These are phyloP conservation scores for Euphydryas editha DNA, from an alignment of 2,888 invertebrate genomes.

Conservation along the genomic window DNA sequence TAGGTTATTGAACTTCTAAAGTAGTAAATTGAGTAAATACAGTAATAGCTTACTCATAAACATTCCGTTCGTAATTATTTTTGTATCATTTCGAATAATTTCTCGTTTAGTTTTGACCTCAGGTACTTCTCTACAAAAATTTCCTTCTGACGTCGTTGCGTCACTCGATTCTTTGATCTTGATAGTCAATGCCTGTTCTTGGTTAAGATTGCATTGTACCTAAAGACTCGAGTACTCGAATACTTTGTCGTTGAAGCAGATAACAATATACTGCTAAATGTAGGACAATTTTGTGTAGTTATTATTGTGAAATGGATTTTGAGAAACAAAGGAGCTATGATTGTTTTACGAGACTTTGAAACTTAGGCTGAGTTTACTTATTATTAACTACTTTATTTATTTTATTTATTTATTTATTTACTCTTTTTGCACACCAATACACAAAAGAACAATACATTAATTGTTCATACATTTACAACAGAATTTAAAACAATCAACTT, in stretches of 20 bases:
- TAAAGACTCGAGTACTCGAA: slow-evolving; percentile 7
- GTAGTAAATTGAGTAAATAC: slow-evolving; percentile 4
- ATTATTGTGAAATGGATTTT: neutral
- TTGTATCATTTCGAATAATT: slow-evolving; percentile 54
- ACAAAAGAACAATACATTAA: no score
- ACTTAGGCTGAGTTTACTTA: neutral
- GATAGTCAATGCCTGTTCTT: slow-evolving; percentile 27
- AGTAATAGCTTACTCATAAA: slow-evolving; percentile 42
- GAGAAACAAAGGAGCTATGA: neutral
- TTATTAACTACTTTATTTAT: neutral
- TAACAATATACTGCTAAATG: neutral
- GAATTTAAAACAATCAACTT: no score
- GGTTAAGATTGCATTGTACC: slow-evolving; percentile 17
- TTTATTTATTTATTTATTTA: no score
- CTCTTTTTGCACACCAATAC: no score
- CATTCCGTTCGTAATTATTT: slow-evolving; percentile 55
- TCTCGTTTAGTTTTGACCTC: slow-evolving; percentile 34
- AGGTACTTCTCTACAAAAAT: slow-evolving; percentile 26
- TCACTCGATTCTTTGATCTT: slow-evolving; percentile 22
- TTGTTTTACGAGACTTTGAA: neutral
- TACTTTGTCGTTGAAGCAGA: neutral
- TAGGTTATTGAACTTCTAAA: slow-evolving; percentile 11
- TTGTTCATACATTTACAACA: no score
- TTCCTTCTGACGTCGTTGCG: slow-evolving; percentile 25
- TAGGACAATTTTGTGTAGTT: neutral